These are phyloP conservation scores for Ceyx cyanopectus DNA, from an alignment of 2,113 vertebrate species.

Conservation along the genomic window DNA sequence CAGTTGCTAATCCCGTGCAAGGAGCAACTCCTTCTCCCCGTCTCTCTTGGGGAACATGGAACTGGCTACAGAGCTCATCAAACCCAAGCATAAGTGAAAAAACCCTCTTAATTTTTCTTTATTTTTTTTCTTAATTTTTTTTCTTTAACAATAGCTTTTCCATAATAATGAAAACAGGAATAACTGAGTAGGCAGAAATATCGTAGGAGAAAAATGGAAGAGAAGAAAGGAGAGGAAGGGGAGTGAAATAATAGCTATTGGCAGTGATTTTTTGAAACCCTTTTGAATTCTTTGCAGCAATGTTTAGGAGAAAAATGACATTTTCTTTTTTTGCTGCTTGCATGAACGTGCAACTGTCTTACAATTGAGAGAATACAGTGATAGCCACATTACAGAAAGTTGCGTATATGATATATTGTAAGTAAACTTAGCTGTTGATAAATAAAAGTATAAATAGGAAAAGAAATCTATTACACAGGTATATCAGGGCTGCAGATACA, in stretches of 20 bases:
- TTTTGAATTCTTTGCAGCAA: neutral
- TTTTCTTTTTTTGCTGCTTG: neutral
- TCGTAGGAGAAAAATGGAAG: neutral
- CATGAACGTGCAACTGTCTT: neutral
- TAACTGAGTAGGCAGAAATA: neutral
- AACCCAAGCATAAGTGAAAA: neutral
- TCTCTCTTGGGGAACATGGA: accelerated
- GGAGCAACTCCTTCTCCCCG: neutral
- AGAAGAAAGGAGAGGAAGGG: neutral
- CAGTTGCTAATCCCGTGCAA: neutral
- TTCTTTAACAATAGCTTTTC: neutral
- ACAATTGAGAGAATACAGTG: neutral
- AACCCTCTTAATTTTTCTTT: accelerated
- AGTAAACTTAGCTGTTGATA: neutral
- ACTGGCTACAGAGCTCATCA: neutral
- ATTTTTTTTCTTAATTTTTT: neutral
- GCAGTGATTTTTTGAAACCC: neutral
- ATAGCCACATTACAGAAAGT: neutral
- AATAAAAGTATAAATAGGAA: neutral
- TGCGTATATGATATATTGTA: neutral
- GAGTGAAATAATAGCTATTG: neutral
- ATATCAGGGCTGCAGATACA: neutral
- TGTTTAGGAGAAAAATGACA: neutral
- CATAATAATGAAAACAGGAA: neutral
- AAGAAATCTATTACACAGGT: neutral